These are phyloP conservation scores for Prolemur simus DNA, from an alignment of 2,113 vertebrate genomes.

Conservation along the genomic window DNA sequence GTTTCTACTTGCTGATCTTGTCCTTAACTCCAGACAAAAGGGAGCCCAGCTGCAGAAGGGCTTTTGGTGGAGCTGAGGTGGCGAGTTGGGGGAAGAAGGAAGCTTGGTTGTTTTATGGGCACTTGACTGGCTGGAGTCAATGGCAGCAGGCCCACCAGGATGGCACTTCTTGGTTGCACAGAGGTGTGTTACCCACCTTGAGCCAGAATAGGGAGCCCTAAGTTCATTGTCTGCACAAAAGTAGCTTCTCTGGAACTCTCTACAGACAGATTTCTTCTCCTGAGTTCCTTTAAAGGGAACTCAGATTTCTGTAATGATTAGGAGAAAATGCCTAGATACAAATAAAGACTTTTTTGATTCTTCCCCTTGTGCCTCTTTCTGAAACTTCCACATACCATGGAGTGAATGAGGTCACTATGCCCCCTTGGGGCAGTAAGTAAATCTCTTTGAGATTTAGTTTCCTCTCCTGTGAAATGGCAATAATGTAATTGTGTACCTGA, in stretches of 20 bases:
- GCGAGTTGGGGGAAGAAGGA: background rate
- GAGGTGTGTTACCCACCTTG: background rate
- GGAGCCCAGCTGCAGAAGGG: background rate
- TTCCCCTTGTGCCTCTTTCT: background rate
- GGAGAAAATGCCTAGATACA: background rate
- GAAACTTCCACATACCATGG: background rate
- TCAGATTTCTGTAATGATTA: background rate
- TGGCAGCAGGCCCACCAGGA: too few species aligned
- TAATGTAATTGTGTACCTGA: background rate
- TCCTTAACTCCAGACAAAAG: background rate
- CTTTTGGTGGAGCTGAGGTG: background rate
- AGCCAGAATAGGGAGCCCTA: background rate
- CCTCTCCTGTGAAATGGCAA: background rate
- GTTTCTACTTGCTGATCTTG: background rate
- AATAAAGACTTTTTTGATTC: background rate
- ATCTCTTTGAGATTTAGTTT: background rate
- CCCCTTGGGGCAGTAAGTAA: background rate
- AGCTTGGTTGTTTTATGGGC: background rate
- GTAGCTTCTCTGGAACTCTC: background rate
- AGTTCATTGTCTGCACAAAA: background rate
- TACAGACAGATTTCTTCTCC: background rate
- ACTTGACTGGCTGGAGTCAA: background rate
- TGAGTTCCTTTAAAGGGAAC: background rate
- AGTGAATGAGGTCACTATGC: background rate
- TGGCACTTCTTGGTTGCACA: background rate